These are phyloP conservation scores for Ochotona princeps DNA, from an alignment of 2,113 vertebrate genomes.

Conservation along the genomic window DNA sequence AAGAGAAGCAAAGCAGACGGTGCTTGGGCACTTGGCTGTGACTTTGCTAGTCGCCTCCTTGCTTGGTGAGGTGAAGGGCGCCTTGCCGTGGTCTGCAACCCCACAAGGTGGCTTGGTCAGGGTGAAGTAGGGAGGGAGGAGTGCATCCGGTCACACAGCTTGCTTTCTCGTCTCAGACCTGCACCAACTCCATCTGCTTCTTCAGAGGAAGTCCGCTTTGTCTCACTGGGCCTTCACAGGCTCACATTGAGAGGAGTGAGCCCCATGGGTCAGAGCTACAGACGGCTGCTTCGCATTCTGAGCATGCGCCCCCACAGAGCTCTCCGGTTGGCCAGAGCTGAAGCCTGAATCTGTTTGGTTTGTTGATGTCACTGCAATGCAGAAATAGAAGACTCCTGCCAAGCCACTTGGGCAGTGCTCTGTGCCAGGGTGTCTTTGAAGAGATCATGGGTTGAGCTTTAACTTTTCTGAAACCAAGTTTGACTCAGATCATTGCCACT, in stretches of 20 bases:
- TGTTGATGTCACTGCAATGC: slow-evolving; percentile 17
- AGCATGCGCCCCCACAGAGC: not conserved
- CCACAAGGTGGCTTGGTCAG: not conserved
- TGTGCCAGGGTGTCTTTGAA: slow-evolving; percentile 25
- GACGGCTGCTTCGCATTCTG: not conserved
- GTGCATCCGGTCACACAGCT: not conserved
- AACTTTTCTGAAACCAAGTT: slow-evolving; percentile 36
- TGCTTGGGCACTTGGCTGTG: no score
- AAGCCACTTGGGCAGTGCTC: not conserved
- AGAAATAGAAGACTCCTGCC: slow-evolving; percentile 52
- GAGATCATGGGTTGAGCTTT: slow-evolving; percentile 56
- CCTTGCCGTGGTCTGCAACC: not conserved
- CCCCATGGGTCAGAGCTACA: not conserved
- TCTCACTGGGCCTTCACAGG: not conserved
- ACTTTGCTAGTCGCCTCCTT: not conserved
- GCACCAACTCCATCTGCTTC: not conserved
- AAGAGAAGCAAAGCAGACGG: not conserved
- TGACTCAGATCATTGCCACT: slow-evolving; percentile 53
- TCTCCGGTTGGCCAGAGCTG: not conserved
- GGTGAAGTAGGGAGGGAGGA: not conserved
- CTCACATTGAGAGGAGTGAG: not conserved
- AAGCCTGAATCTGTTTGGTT: not conserved
- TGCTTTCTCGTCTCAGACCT: not conserved
- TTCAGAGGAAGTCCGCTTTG: not conserved
- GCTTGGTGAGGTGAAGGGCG: not conserved